phyloP scores from a whole-genome alignment of 2,797 vertebrate genomes.

The Malacoraja senta region DNA sequence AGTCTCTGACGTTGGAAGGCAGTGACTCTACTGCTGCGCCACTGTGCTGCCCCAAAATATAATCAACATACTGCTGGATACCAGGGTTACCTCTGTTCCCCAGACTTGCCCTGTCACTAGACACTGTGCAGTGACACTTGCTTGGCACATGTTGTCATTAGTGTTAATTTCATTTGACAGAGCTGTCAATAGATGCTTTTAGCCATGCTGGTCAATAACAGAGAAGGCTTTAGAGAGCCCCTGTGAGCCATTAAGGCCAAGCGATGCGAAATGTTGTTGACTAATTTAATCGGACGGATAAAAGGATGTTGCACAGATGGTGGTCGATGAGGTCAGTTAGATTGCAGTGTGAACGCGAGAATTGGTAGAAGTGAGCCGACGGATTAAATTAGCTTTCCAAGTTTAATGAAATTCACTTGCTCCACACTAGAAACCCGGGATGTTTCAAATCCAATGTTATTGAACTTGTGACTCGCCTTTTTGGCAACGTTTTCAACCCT shows the following conservation, averaged over 20 bases:
- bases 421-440: not conserved
- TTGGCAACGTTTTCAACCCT: not conserved
- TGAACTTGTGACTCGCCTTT: not conserved
- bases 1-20: no score
- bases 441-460: not conserved
- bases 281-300: slow-evolving; percentile 36
- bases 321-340: slow-evolving; percentile 24
- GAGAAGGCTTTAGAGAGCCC: not conserved
- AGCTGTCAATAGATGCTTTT: slow-evolving; percentile 4
- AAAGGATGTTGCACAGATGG: slow-evolving; percentile 28
- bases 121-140: not conserved
- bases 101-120: not conserved
- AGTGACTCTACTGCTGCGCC: no score
- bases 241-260: slow-evolving; percentile 9
- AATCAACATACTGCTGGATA: not conserved
- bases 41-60: no score
- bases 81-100: not conserved
- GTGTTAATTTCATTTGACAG: slow-evolving; percentile 18
- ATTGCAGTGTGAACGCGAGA: not conserved
- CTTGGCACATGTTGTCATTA: not conserved
- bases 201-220: slow-evolving; percentile 15
- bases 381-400: not conserved
- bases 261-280: not conserved
- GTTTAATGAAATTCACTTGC: not conserved
- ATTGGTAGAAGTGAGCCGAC: not conserved